These are phyloP conservation scores for Choloepus didactylus DNA, from an alignment of 2,797 vertebrate species.

Conservation along the genomic window DNA sequence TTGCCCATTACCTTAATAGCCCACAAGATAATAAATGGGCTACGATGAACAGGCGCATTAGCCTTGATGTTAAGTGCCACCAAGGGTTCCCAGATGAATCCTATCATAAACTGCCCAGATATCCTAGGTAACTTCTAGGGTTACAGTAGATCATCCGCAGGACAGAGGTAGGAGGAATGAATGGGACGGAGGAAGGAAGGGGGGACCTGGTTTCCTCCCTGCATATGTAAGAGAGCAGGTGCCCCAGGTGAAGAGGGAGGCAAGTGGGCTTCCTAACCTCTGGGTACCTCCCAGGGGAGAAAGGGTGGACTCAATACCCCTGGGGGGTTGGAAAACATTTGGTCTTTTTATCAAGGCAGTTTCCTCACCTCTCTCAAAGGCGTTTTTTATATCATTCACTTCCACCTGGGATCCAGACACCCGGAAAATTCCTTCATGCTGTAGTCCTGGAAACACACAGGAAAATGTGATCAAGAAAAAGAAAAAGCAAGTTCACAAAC, in stretches of 20 bases:
- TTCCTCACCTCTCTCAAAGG: slow-evolving; percentile 96
- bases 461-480: slow-evolving; percentile 29
- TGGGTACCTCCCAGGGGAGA: background rate
- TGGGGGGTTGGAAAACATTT: background rate
- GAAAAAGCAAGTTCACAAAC: background rate
- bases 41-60: slow-evolving; percentile 77
- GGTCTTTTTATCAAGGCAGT: background rate
- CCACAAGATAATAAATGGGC: slow-evolving; percentile 86
- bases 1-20: slow-evolving; percentile 86
- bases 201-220: background rate
- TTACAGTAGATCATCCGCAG: slow-evolving; percentile 55
- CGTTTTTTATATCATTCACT: slow-evolving; percentile 99
- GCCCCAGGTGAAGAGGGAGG: background rate
- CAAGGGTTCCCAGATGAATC: slow-evolving; percentile 78
- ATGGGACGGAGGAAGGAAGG: background rate
- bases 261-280: background rate
- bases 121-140: slow-evolving; percentile 75
- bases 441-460: slow-evolving; percentile 90
- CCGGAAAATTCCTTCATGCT: slow-evolving; percentile 98
- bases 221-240: background rate
- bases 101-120: slow-evolving; percentile 77
- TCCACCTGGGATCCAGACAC: slow-evolving; percentile 99
- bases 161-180: slow-evolving; percentile 34
- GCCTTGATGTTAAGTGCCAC: slow-evolving; percentile 84
- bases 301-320: background rate